Evolutionary conservation across 2,888 invertebrate species (phyloP), one percentile per base, ranked within the genome.

Genomic region (Temnothorax ravouxi): DNA sequence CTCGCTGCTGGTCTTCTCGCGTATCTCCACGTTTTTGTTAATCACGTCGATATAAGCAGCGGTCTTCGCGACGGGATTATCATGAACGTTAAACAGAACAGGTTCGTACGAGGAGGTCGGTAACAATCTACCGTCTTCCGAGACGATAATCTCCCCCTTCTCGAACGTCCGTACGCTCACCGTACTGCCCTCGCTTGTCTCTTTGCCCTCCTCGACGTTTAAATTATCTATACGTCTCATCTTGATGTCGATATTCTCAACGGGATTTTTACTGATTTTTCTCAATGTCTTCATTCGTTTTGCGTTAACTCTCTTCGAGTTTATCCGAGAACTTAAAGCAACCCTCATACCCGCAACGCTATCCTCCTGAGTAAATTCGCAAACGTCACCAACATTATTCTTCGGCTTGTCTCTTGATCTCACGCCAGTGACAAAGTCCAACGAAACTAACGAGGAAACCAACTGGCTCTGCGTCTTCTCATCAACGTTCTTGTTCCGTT

Each of bases 261-360:
- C 72, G 74, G 83, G 84, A 87, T 91, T 86, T 44, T 79, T 21
- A 69, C 38, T 66, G 15, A 59, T 74, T 47, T 67, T 87, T 38
- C 84, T 87, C 15, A 52, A 83, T 79, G 81, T 90, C 81, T 86
- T 86, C 62, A 82, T 79, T 81, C 90, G 87, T 72, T 88, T 87
- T 72, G 61, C 87, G 59, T 87, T 90, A 74, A 84, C 88, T 38
- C 86, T 89, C 79, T 90, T 91, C 77, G 88, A 89, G 72, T 88
- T 88, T 79, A 92, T 93, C 94, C 94, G 94, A 94, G 94, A 93
- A 87, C 89, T 94, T 93, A 88, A 87, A 91, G 95, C 95, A 94
- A 95, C 94, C 94, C 94, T 94, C 95, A 95, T 89, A 92, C 93
- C 94, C 92, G 90, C 94, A 94, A 91, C 92, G 91, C 95, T 94